phyloP scores from a whole-genome alignment of 2,113 vertebrate genomes.

The Casuarius casuarius region DNA sequence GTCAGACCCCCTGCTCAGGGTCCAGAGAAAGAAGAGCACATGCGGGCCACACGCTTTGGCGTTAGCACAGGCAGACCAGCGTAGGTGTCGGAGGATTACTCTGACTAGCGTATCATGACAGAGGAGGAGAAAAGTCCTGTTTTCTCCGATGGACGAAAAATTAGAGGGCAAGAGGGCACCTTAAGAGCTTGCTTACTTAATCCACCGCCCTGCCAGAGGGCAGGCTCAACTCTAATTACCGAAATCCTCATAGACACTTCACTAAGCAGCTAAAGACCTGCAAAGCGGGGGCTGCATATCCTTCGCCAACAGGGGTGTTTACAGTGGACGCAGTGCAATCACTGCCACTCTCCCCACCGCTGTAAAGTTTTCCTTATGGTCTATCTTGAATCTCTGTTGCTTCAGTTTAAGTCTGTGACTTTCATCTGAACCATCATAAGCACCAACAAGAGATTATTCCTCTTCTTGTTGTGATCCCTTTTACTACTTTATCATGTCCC shows the following conservation, averaged over 20 bases:
- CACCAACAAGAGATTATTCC: neutral
- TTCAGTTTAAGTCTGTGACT: neutral
- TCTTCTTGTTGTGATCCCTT: neutral
- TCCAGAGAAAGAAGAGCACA: neutral
- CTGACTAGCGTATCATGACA: neutral
- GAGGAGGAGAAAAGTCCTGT: neutral
- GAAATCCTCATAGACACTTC: neutral
- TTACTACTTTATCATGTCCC: neutral
- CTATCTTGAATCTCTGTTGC: neutral
- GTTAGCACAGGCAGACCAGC: neutral
- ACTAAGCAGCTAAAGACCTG: neutral
- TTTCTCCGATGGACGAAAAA: neutral
- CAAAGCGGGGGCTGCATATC: neutral
- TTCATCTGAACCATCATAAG: neutral
- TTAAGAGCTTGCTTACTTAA: constrained; percentile 13
- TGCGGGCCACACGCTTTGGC: neutral
- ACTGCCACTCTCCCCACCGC: neutral
- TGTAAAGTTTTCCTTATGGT: neutral
- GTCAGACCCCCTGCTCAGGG: neutral
- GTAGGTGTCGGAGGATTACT: neutral
- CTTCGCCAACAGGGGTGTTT: neutral
- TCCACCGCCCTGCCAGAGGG: neutral
- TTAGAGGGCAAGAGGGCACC: neutral
- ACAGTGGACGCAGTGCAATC: neutral
- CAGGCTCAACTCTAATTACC: neutral